Conservation (phyloP, 1,140 invertebrate genomes). For the Drosophila asahinai region DNA sequence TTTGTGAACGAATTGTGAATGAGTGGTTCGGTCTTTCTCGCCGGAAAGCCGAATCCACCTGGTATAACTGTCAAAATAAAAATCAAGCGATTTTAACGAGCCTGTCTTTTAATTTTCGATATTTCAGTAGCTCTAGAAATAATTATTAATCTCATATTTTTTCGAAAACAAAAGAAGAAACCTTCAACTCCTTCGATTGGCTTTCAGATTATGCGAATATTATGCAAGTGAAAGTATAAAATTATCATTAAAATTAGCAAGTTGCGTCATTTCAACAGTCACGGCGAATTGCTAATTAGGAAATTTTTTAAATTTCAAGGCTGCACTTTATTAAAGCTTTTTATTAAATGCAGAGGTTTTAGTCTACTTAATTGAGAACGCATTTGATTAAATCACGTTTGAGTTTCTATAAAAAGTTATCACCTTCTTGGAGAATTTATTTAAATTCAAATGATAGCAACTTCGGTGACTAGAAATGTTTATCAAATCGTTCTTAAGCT, state of each 20-base stretch:
- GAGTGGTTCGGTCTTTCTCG: conserved; percentile 40
- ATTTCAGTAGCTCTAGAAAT: not conserved
- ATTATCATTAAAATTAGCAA: conserved; percentile 3
- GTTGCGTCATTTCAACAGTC: not conserved
- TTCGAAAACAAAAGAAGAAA: not conserved
- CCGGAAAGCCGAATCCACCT: conserved; percentile 41
- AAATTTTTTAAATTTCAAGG: conserved; percentile 1
- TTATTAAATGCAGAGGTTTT: not conserved
- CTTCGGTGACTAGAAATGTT: no score
- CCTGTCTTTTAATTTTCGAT: not conserved
- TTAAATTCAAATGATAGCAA: no score
- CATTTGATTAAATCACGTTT: not conserved
- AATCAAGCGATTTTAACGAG: conserved; percentile 29
- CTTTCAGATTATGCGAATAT: not conserved
- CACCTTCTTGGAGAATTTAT: not conserved
- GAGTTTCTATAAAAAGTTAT: not conserved
- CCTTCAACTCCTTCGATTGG: not conserved
- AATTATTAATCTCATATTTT: not conserved
- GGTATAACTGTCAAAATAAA: conserved; percentile 52
- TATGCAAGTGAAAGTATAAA: not conserved
- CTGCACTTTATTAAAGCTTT: not conserved
- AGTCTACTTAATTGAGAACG: conserved; percentile 1
- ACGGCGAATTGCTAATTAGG: not conserved
- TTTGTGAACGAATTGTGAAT: conserved; percentile 49
- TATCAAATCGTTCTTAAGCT: no score